These are phyloP conservation scores for Orchestia grillus DNA, from an alignment of 1,140 invertebrate genomes.

Conservation along the genomic window DNA sequence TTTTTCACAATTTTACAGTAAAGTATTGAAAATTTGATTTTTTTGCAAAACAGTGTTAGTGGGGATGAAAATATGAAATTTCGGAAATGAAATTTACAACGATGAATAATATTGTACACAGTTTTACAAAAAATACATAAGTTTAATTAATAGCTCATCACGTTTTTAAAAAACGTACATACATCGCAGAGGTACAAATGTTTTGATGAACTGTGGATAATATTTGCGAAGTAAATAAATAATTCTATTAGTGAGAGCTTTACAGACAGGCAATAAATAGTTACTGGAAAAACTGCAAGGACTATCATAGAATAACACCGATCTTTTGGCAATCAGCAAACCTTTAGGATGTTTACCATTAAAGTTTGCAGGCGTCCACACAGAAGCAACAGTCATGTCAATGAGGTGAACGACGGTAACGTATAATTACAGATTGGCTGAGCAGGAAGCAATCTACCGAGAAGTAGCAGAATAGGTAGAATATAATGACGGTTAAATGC, in stretches of 20 bases:
- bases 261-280: not conserved
- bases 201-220: not conserved
- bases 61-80: too few relatives aligned
- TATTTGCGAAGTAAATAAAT: not conserved
- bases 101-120: too few relatives aligned
- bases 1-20: too few relatives aligned
- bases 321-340: not conserved
- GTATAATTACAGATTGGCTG: not conserved
- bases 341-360: not conserved
- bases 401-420: not conserved
- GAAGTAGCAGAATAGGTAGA: not conserved
- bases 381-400: not conserved
- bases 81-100: too few relatives aligned
- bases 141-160: too few relatives aligned
- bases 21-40: too few relatives aligned
- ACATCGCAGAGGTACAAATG: too few relatives aligned
- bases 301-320: not conserved
- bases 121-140: too few relatives aligned
- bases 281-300: not conserved
- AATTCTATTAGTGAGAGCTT: not conserved
- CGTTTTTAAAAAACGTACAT: too few relatives aligned
- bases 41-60: too few relatives aligned
- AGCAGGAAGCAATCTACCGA: not conserved
- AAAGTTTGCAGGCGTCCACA: not conserved
- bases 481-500: not conserved